phyloP scores from a whole-genome alignment of 2,113 vertebrate species.

The Toxotes chatareus region DNA sequence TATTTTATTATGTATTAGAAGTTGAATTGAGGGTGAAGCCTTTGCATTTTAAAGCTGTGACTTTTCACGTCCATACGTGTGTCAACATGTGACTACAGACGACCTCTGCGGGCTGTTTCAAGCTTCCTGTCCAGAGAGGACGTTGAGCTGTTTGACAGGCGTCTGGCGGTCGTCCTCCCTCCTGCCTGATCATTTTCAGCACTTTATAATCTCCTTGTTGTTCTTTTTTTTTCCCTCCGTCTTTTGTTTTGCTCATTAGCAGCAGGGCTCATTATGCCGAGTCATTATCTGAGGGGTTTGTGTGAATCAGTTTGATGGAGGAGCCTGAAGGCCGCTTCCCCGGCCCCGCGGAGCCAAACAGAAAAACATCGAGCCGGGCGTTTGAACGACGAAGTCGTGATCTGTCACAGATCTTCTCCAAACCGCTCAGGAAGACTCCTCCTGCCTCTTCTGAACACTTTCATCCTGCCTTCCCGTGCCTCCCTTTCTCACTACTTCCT shows the following conservation, averaged over 20 bases:
- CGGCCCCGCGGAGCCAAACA: neutral
- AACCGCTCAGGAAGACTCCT: neutral
- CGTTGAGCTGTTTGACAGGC: neutral
- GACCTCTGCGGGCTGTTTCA: too few relatives aligned
- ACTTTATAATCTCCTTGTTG: neutral
- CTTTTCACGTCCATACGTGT: too few relatives aligned
- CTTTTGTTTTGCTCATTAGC: conserved; percentile 7
- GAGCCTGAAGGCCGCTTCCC: neutral
- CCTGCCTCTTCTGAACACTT: neutral
- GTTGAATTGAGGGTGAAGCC: too few relatives aligned
- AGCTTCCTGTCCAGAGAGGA: neutral
- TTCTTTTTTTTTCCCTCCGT: neutral
- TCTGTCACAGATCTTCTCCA: neutral
- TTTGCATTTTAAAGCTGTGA: too few relatives aligned
- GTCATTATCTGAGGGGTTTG: neutral
- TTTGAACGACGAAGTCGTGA: neutral
- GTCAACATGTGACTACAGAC: too few relatives aligned
- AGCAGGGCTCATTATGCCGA: neutral
- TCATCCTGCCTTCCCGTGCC: neutral
- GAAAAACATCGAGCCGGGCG: neutral
- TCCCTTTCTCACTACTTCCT: neutral
- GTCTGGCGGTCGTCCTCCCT: neutral
- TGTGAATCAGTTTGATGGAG: conserved; percentile 7
- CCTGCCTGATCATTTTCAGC: neutral
- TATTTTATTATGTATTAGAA: too few relatives aligned